Evolutionary conservation across 2,888 invertebrate genomes (phyloP).

Genomic region (Mechanitis messenoides): DNA sequence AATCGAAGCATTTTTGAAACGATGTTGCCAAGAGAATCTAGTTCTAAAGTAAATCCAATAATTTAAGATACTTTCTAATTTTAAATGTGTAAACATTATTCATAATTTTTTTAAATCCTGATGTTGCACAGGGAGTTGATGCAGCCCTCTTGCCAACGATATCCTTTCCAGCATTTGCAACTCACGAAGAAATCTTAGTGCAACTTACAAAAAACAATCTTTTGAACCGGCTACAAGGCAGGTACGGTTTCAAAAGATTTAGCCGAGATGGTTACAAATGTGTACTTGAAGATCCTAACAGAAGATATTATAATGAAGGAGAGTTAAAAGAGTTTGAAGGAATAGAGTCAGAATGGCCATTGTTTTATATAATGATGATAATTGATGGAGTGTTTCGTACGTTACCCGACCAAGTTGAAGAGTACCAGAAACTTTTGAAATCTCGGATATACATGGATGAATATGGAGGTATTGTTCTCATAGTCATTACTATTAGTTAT

Average conservation of each 20-base stretch:
- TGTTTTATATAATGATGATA: conserved; percentile 96
- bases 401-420: conserved; percentile 91
- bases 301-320: conserved; percentile 89
- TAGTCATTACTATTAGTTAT: too few relatives aligned
- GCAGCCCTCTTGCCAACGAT: conserved; percentile 93
- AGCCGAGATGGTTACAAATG: conserved; percentile 96
- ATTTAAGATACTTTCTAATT: neutral
- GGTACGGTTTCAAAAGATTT: conserved; percentile 95
- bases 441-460: conserved; percentile 87
- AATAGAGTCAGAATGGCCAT: conserved; percentile 98
- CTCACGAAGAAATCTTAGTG: conserved; percentile 94
- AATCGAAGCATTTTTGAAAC: conserved; percentile 99
- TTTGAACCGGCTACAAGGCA: conserved; percentile 87
- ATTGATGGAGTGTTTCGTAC: conserved; percentile 96
- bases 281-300: conserved; percentile 86
- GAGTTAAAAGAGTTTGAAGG: conserved; percentile 97
- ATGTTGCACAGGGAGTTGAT: conserved; percentile 88
- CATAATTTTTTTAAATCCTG: too few relatives aligned
- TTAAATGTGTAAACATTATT: neutral
- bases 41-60: conserved; percentile 86
- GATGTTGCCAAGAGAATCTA: conserved; percentile 96
- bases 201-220: conserved; percentile 91
- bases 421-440: conserved; percentile 91
- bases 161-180: conserved; percentile 98
- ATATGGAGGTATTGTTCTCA: conserved; percentile 79